Evolutionary conservation across 2,797 vertebrate genomes (phyloP), one percentile per base, ranked within the genome.

Genomic region (Melanotaenia trifasciata): DNA sequence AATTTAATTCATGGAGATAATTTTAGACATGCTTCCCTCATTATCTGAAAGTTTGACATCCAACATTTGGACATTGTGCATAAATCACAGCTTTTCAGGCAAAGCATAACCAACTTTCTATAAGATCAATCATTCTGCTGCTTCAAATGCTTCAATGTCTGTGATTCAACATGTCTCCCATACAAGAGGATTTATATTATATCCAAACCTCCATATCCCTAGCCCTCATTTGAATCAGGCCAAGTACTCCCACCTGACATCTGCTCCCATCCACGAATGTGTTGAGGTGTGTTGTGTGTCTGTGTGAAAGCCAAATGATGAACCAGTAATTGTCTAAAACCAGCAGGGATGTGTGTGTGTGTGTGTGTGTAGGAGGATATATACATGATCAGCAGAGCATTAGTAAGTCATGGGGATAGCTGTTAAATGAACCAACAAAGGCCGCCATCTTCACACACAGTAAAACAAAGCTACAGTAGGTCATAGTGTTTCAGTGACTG

Each of bases 181-280:
- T 10, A 35, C 20, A 33, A 22, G 45, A 28, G 7, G 53, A 69
- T 80, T 80, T 71, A 47, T 54, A 56, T 47, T 73, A 33, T 13
- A 22, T 70, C 36, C 50, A 63, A 53, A 47, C 59, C 63, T 4
- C 0, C 10, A 38, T 70, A 64, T 74, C 57, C 20, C 26, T 33
- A 63, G 61, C 22, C 68, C 57, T 79, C n/a, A 58, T 72, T 56
- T 68, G 58, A 74, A 64, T 80, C 43, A 22, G 78, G 85, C 83
- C 81, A 80, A 89, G 45, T 68, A 3, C 80, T 83, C 85, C 90
- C 86, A 92, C 88, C 83, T 84, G 85, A 82, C 86, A 88, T 80
- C 81, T 89, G 89, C 79, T 83, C 70, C 61, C 59, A 60, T 35
- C 56, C 70, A 70, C 4, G 36, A 70, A 51, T 24, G 56, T 59